Base-by-base conservation (phyloP, 92 coral and sea anemone species). In the Umimayanthus kanabou region DNA sequence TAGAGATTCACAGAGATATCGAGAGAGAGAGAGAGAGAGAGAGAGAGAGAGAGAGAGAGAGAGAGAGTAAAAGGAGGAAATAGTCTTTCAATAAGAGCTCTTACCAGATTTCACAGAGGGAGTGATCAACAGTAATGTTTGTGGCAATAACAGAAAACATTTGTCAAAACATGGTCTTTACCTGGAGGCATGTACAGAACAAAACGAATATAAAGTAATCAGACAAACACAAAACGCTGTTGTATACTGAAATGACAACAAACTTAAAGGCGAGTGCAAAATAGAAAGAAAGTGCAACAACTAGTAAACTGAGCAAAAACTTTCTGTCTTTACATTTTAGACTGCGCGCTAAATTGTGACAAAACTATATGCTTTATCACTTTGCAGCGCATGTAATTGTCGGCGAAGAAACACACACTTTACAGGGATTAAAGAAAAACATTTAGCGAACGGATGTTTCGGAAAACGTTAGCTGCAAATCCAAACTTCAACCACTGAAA, bases 401-500 rank as follows among this genome's bases (percentile, higher is more conserved):
- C 29, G 14, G 42, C 29, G 42, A 26, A 74, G 47, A 74, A 61
- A 22, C 9, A 8, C 69, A 61, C 8, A 61, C 69, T 61, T 61
- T 61, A 39, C 45, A 20, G n/a, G 40, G 42, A 39, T 26, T 71
- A 40, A 75, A 75, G 79, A 16, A 40, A 75, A 75, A 75, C 79
- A 75, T 33, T 75, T 39, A 39, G 5, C 25, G 5, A 75, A 5
- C 47, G 47, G 53, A 75, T 75, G 47, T 33, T 75, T 75, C 79
- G 47, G 79, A 4, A 39, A 75, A 37, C 29, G 23, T 75, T 39
- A 16, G 23, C 79, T 37, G 47, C 30, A 40, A 18, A 50, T 33
- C 45, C 50, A 75, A 75, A 75, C 79, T 43, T 22, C 50, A 75
- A 75, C 11, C 42, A 39, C 79, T 39, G 79, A 75, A 75, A 14